Conservation (phyloP, 1,140 invertebrate species). For the Whitmania pigra region DNA sequence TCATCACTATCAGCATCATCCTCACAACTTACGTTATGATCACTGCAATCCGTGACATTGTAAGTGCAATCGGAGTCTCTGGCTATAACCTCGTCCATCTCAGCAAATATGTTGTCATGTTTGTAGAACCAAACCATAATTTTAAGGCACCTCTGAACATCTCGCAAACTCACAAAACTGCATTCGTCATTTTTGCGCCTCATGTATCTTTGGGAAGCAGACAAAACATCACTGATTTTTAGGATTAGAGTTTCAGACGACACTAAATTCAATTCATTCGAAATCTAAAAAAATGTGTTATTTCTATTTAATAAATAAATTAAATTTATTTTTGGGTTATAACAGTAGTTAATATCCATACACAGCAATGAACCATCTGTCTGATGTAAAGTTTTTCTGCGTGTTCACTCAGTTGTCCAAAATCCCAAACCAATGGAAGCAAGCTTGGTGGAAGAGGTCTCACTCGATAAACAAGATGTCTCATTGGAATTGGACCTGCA, state of each 20-base stretch:
- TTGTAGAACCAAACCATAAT: conserved; percentile 35
- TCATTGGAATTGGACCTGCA: conserved; percentile 28
- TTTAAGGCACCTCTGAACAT: conserved; percentile 33
- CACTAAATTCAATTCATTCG: not conserved
- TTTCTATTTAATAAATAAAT: too few species aligned
- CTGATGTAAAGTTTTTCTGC: conserved; percentile 35
- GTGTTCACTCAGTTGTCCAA: conserved; percentile 32
- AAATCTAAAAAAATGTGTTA: too few species aligned
- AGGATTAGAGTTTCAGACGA: not conserved
- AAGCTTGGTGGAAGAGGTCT: conserved; percentile 35
- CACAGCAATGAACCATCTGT: conserved; percentile 33
- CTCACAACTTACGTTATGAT: conserved; percentile 4
- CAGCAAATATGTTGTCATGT: conserved; percentile 24
- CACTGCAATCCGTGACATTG: not conserved
- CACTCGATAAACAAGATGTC: conserved; percentile 36
- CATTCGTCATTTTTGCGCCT: conserved; percentile 36
- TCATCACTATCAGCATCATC: conserved; percentile 16
- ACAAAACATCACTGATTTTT: conserved; percentile 27
- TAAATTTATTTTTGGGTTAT: too few species aligned
- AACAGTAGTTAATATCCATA: conserved; percentile 17
- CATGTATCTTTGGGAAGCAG: conserved; percentile 36
- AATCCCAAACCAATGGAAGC: conserved; percentile 38
- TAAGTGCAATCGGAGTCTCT: not conserved
- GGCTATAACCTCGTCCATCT: conserved; percentile 20
- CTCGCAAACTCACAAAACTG: conserved; percentile 39